Percentiles rank a stretch among this genome's conserved stretches.
These are phyloP conservation scores for Micromesistius poutassou DNA, from an alignment of 2,797 vertebrate species.

Conservation along the genomic window DNA sequence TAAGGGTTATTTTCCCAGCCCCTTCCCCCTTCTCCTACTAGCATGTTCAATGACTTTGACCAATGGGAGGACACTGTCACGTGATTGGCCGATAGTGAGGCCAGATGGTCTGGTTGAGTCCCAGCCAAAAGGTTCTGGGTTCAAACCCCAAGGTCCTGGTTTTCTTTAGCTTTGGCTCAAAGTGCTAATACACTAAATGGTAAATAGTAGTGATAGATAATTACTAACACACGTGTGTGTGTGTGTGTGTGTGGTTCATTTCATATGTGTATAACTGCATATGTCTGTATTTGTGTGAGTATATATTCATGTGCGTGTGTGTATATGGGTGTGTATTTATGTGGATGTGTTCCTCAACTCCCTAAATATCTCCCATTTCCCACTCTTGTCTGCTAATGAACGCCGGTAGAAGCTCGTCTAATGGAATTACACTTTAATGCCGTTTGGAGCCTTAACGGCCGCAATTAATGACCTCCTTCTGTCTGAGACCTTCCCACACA, in stretches of 20 bases:
- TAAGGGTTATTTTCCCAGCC: neutral
- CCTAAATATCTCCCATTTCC: conserved; percentile 25
- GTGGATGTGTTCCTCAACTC: conserved; percentile 11
- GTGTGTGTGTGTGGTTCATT: no score
- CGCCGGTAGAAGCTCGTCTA: conserved; percentile 47
- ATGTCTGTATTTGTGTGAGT: neutral
- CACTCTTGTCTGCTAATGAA: conserved; percentile 58
- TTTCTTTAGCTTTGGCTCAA: neutral
- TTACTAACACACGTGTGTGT: no score
- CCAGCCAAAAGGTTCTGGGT: neutral
- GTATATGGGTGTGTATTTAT: no score
- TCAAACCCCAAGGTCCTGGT: neutral
- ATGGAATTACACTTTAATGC: conserved; percentile 66
- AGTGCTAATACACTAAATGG: no score
- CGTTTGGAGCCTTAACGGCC: conserved; percentile 58
- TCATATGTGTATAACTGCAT: no score
- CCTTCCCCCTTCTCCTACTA: neutral
- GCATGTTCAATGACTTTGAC: neutral
- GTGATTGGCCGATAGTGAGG: neutral
- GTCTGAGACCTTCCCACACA: conserved; percentile 45
- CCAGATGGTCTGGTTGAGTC: neutral
- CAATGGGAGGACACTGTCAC: neutral
- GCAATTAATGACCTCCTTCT: conserved; percentile 57
- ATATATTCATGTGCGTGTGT: neutral
- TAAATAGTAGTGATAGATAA: neutral